A percentile compares a stretch with the other conserved stretches of the same genome.
Evolutionary conservation across 2,113 vertebrate species (phyloP).

Genomic region (Peromyscus californicus): DNA sequence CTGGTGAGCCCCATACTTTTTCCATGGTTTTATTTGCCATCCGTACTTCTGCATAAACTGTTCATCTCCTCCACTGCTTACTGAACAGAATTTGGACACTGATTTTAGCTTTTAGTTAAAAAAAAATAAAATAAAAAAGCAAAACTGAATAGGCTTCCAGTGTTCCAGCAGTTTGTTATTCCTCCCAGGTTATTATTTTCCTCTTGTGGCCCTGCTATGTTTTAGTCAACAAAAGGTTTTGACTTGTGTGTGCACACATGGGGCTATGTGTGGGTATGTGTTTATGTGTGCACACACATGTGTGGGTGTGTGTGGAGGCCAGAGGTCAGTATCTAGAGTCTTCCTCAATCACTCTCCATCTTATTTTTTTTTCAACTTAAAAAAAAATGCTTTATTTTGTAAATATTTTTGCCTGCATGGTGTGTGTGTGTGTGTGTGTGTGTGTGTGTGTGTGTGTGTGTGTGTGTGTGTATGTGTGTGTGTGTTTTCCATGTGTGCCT

Average conservation of each 20-base stretch:
- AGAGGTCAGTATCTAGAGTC: neutral
- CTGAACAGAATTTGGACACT: slow-evolving; percentile 42
- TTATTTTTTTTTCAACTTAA: neutral
- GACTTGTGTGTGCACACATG: neutral
- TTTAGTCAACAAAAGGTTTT: slow-evolving; percentile 33
- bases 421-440: neutral
- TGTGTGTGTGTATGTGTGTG: neutral
- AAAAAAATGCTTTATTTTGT: neutral
- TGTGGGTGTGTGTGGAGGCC: too few species aligned
- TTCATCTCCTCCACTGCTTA: slow-evolving; percentile 30
- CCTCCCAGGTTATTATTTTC: neutral
- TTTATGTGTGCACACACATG: neutral
- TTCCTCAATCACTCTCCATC: neutral
- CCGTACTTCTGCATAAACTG: slow-evolving; percentile 36
- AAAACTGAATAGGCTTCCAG: slow-evolving; percentile 30
- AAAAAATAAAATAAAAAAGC: neutral
- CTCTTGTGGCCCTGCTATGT: neutral
- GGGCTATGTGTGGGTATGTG: too few species aligned
- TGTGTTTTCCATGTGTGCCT: neutral
- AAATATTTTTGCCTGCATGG: neutral
- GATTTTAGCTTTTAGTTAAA: slow-evolving; percentile 20
- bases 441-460: neutral
- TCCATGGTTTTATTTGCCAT: slow-evolving; percentile 25
- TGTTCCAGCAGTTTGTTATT: neutral
- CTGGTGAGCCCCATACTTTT: neutral